Evolutionary conservation across 1,140 invertebrate genomes (phyloP).

Genomic region (Hypsibius dujardini): DNA sequence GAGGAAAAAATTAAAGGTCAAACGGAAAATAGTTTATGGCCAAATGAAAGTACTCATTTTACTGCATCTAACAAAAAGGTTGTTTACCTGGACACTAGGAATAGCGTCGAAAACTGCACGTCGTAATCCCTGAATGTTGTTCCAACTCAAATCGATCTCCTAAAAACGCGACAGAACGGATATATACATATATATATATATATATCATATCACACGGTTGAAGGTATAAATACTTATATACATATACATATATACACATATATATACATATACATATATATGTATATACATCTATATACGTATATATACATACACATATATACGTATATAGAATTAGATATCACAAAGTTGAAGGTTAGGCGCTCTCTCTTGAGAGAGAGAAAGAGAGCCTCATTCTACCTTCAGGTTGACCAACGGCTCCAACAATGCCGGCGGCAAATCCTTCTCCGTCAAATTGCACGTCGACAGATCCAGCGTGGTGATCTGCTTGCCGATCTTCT

Average conservation of each 20-base stretch:
- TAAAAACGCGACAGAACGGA: background rate
- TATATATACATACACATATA: background rate
- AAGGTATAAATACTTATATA: no score
- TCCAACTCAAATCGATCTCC: background rate
- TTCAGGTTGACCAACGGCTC: background rate
- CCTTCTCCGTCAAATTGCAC: background rate
- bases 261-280: no score
- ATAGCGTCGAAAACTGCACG: background rate
- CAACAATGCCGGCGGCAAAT: background rate
- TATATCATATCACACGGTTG: no score
- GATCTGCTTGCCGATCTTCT: background rate
- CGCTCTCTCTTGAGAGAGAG: no score
- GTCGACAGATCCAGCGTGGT: background rate
- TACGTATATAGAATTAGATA: no score
- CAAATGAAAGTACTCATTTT: no score
- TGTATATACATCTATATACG: no score
- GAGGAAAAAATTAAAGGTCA: no score
- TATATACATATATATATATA: no score
- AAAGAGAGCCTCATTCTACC: background rate
- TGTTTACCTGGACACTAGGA: background rate
- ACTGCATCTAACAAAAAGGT: background rate
- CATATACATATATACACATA: no score
- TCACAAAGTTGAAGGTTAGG: no score
- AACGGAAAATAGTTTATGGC: no score
- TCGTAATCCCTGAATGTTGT: background rate